Percentiles rank a stretch among this genome's conserved stretches.
Conservation (phyloP, 1,140 invertebrate genomes). For the Zaprionus tsacasi region DNA sequence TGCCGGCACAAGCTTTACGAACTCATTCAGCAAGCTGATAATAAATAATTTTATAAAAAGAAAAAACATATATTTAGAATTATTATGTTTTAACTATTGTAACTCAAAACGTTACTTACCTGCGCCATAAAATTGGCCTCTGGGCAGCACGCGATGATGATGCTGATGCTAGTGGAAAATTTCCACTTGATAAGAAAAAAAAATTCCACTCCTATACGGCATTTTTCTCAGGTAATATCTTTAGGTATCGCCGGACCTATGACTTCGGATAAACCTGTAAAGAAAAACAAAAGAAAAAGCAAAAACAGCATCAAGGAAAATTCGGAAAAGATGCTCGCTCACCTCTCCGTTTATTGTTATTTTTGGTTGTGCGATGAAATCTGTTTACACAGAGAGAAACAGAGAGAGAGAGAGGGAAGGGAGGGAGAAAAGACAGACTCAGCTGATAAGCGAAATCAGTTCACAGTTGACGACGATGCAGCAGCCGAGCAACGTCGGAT, state of each 20-base stretch:
- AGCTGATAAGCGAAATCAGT: conserved; percentile 33
- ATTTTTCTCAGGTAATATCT: conserved; percentile 21
- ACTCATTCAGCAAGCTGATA: no score
- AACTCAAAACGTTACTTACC: not conserved
- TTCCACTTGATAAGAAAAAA: conserved; percentile 49
- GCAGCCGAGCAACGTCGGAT: not conserved
- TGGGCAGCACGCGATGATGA: conserved; percentile 5
- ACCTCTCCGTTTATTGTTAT: conserved; percentile 4
- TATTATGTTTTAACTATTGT: not conserved
- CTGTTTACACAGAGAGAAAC: conserved; percentile 28
- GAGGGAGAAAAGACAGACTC: not conserved
- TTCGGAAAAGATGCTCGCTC: not conserved
- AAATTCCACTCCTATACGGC: conserved; percentile 48
- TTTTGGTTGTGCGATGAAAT: conserved; percentile 7
- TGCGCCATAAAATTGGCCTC: conserved; percentile 18
- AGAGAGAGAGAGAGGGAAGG: not conserved
- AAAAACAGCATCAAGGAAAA: conserved; percentile 2
- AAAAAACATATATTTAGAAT: not conserved
- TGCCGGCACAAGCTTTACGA: not conserved
- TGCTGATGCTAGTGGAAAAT: conserved; percentile 60
- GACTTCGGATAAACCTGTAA: conserved; percentile 16
- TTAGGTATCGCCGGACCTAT: not conserved
- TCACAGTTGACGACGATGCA: conserved; percentile 1
- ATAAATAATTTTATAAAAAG: no score
- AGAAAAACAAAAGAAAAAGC: not conserved